Conservation (phyloP, 2,888 invertebrate genomes). For the Thereva nobilitata region DNA sequence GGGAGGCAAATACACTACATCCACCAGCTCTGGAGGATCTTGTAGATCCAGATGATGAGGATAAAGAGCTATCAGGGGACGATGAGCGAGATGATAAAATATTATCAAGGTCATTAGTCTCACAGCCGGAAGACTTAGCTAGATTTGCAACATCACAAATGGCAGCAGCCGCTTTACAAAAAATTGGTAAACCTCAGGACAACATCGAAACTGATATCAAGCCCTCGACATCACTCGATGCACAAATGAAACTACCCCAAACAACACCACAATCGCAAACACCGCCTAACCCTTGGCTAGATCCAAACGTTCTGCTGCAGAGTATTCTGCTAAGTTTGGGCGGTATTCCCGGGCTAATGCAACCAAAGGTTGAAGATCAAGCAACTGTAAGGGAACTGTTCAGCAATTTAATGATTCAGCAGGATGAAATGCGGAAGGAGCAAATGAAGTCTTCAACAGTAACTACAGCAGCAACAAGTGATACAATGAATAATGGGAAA, state of each 20-base stretch:
- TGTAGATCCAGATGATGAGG: slow-evolving; percentile 55
- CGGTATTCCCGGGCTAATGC: slow-evolving; percentile 43
- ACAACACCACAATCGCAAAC: slow-evolving; percentile 43
- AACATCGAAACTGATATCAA: slow-evolving; percentile 36
- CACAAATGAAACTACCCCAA: slow-evolving; percentile 25
- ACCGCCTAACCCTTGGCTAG: slow-evolving; percentile 48
- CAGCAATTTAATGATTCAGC: slow-evolving; percentile 51
- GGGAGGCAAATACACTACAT: slow-evolving; percentile 61
- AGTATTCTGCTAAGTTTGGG: slow-evolving; percentile 50
- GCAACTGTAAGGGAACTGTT: slow-evolving; percentile 52
- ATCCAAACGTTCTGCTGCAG: slow-evolving; percentile 52
- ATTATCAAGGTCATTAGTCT: slow-evolving; percentile 43
- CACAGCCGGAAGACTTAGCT: slow-evolving; percentile 61
- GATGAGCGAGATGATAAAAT: slow-evolving; percentile 64
- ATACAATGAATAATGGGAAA: slow-evolving; percentile 48
- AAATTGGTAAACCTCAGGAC: slow-evolving; percentile 45
- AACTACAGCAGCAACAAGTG: slow-evolving; percentile 43
- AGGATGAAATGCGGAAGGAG: slow-evolving; percentile 44
- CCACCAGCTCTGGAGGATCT: slow-evolving; percentile 45
- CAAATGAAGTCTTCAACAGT: slow-evolving; percentile 39
- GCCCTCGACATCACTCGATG: slow-evolving; percentile 35
- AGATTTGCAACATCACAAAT: slow-evolving; percentile 58
- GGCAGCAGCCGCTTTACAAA: slow-evolving; percentile 51
- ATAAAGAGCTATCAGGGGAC: slow-evolving; percentile 60
- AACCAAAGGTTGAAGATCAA: slow-evolving; percentile 49